Evolutionary conservation across 2,113 vertebrate genomes (phyloP).

Genomic region (Pterocles orientalis): DNA sequence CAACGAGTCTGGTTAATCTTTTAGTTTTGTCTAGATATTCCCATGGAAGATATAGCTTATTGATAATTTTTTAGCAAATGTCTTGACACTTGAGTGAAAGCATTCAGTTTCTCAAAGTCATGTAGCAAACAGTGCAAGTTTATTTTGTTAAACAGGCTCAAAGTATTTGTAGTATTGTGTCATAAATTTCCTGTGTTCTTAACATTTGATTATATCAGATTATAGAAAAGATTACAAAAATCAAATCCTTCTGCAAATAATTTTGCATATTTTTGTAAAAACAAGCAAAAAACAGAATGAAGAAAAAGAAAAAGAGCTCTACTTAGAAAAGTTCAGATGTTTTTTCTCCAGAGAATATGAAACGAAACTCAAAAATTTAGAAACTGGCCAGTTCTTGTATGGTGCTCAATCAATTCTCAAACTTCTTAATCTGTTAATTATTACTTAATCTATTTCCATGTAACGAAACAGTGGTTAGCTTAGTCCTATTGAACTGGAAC

Average conservation of each 20-base stretch:
- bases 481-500: not conserved
- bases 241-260: not conserved
- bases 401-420: not conserved
- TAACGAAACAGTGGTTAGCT: not conserved
- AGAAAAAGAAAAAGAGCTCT: not conserved
- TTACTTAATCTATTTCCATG: not conserved
- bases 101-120: not conserved
- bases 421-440: not conserved
- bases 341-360: not conserved
- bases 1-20: not conserved
- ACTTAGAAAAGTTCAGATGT: not conserved
- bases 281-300: not conserved
- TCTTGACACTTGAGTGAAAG: not conserved
- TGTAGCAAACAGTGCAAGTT: not conserved
- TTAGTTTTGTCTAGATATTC: not conserved
- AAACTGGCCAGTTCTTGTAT: not conserved
- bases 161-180: not conserved
- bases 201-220: not conserved
- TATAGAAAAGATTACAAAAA: not conserved
- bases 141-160: not conserved
- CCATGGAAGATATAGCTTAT: not conserved
- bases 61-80: not conserved
- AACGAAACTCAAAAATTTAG: not conserved
- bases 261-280: not conserved
- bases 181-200: not conserved